phyloP scores from a whole-genome alignment of 2,888 invertebrate species.

The Caenorhabditis sp. region DNA sequence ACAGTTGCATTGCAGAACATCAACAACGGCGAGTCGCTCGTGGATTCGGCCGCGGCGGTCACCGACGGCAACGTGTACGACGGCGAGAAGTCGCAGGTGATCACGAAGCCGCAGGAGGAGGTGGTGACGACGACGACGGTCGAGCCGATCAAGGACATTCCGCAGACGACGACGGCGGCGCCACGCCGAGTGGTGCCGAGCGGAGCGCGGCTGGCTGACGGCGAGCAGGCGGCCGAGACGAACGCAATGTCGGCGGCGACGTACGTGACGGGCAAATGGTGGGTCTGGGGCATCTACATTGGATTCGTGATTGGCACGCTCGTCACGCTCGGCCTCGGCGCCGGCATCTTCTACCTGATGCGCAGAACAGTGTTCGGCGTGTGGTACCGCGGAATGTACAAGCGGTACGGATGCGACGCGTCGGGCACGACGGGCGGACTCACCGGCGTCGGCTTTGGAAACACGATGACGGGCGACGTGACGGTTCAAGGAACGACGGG shows the following conservation, averaged over 20 bases:
- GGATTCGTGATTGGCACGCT: constrained; percentile 45
- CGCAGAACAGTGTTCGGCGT: constrained; percentile 25
- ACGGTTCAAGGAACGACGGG: neutral
- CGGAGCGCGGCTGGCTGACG: neutral
- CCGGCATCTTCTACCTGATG: constrained; percentile 20
- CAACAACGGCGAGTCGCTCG: neutral
- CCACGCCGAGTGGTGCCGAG: neutral
- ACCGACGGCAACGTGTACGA: neutral
- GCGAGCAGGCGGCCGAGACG: neutral
- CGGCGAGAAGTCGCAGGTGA: neutral
- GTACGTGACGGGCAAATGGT: constrained; percentile 33
- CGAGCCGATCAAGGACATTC: neutral
- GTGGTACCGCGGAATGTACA: constrained; percentile 64
- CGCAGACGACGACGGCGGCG: neutral
- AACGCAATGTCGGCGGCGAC: neutral
- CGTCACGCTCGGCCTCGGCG: constrained; percentile 17
- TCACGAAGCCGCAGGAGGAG: neutral
- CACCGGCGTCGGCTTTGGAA: constrained; percentile 46
- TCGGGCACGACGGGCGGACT: constrained; percentile 50
- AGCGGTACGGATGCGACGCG: constrained; percentile 60
- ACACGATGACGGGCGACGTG: constrained; percentile 15
- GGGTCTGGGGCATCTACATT: constrained; percentile 40
- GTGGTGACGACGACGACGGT: neutral
- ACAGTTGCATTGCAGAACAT: no score
- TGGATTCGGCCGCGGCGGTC: neutral